These are phyloP conservation scores for Falco berigora DNA, from an alignment of 2,797 vertebrate species.

Conservation along the genomic window DNA sequence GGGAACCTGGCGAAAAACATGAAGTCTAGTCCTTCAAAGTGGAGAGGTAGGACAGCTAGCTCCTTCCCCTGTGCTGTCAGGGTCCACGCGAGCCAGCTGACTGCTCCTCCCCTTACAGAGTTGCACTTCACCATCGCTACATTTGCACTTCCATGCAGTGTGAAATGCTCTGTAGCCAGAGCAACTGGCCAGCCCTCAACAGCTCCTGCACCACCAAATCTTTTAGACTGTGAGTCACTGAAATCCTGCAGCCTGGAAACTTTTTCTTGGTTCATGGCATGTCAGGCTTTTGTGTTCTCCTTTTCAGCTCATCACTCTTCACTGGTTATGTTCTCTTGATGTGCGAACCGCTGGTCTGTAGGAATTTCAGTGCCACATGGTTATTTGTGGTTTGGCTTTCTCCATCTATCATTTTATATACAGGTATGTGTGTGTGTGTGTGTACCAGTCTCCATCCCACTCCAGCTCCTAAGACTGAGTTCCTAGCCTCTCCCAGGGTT, in stretches of 20 bases:
- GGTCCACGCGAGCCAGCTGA: fast-evolving
- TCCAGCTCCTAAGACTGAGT: background rate
- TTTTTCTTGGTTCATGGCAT: background rate
- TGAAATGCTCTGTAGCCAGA: background rate
- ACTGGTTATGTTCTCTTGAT: background rate
- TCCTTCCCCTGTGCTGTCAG: fast-evolving
- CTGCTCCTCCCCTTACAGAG: fast-evolving
- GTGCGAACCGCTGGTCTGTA: constrained; percentile 6
- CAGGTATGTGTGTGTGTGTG: too few species aligned
- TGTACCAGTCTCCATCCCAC: background rate
- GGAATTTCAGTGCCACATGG: background rate
- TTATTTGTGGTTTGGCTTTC: constrained; percentile 15
- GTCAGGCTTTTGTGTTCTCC: background rate
- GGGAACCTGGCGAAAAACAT: background rate
- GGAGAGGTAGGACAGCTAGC: background rate
- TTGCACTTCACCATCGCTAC: background rate
- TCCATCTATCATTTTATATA: background rate
- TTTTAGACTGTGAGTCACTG: background rate
- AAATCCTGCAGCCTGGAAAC: background rate
- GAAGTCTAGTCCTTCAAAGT: background rate
- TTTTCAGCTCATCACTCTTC: constrained; percentile 12
- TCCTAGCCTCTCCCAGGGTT: background rate
- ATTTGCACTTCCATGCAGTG: fast-evolving
- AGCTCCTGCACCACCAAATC: background rate
- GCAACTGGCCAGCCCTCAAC: background rate